Evolutionary conservation across 2,113 vertebrate genomes (phyloP), one percentile per base, ranked within the genome.

Genomic region (Piprites chloris): DNA sequence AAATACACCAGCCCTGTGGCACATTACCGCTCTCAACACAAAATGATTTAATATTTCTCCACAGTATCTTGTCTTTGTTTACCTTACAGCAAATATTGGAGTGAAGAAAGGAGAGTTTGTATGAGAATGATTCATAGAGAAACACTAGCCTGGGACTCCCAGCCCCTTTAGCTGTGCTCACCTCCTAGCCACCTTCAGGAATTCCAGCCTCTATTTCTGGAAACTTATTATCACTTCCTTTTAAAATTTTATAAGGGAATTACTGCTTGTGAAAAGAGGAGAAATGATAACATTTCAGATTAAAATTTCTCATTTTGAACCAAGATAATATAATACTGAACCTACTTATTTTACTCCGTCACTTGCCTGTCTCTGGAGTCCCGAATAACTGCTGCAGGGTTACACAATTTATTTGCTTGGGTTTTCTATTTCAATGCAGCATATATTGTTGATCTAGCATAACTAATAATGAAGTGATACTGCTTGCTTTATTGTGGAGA

Each of bases 21-120:
- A 82, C 69, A 39, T 85, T 83, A 83, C n/a, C 14, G 7, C 59
- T 49, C 88, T 72, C 62, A 49, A 72, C 41, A 89, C 12, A 76
- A 94, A 85, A 95, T 77, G 59, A 96, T 93, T 94, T 96, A 90
- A 66, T 95, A 88, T 93, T 96, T 88, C 63, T 94, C 50, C 42
- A 46, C 28, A 67, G 59, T 67, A 74, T 77, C 44, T 59, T 62
- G n/a, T 90, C 62, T 90, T 72, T 88, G 26, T 86, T 89, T 86
- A 90, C n/a, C 68, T 88, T 86, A 63, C 55, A 96, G 32, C 50
- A 93, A 83, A 83, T 69, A 87, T 4, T 42, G 27, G 20, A 76
- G 50, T 9, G 33, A 85, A 27, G 37, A 68, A 82, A 68, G 32
- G n/a, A 63, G 42, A 68, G 46, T 46, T 56, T 61, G 9, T 73